Evolutionary conservation across 1,140 invertebrate species (phyloP), one percentile per base, ranked within the genome.

Genomic region (Aethina tumida): DNA sequence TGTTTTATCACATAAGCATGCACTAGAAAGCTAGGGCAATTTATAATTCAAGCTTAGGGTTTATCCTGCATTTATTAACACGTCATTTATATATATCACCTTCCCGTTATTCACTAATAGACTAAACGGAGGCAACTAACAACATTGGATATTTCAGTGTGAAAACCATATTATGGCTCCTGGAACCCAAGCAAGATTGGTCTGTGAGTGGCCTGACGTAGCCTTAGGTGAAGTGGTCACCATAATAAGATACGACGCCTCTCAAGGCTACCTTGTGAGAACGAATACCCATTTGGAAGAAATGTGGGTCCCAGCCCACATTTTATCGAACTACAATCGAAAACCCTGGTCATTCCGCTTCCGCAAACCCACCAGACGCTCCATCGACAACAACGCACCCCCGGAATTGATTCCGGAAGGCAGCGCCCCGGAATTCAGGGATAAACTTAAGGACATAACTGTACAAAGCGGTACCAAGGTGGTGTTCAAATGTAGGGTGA

Each of bases 281-380:
- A 50, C 59, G n/a, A 61, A 63, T 29, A 49, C 54, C 12, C 45
- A 52, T 8, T 59, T 58, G 27, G 66, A 71, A 40, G 68, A 73
- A 49, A 68, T 75, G 0, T 79, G 77, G 75, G 66, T 81, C 25
- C 78, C 79, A 1, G 63, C 71, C 15, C 69, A 73, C 51, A 68
- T 79, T 3, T 64, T 80, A 39, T 64, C 68, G 2, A 53, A 67
- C 60, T 36, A 61, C 59, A 28, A 53, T 54, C 38, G 69, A 28
- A 69, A 71, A 46, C 70, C 74, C 1, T 80, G 78, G 76, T 73
- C 73, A 1, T 75, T 76, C 43, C 58, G 67, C 30, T 73, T 73
- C 24, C 49, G 67, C 4, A 30, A 6, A 5, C 49, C 60, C 12
- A 29, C 49, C 5, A 62, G 64, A 45, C 57, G 62, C 19, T 60